phyloP scores from a whole-genome alignment of 2,888 invertebrate genomes.

The Plutella xylostella region DNA sequence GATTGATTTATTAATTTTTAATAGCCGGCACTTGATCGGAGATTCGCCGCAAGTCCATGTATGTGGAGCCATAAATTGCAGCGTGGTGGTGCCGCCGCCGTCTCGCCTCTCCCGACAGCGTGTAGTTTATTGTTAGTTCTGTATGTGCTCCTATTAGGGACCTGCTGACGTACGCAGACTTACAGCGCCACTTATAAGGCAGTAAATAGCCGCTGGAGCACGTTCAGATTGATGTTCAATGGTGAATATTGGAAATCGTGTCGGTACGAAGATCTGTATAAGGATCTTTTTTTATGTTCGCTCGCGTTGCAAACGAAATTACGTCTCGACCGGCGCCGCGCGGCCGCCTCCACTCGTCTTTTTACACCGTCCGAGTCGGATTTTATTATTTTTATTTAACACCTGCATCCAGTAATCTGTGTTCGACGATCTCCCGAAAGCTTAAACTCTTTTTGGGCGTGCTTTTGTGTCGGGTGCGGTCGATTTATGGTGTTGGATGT shows the following conservation, averaged over 20 bases:
- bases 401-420: slow-evolving; percentile 67
- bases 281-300: slow-evolving; percentile 30
- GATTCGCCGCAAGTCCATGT: not conserved
- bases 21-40: not conserved
- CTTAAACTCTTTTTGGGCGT: slow-evolving; percentile 63
- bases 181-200: slow-evolving; percentile 32
- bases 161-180: slow-evolving; percentile 19
- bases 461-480: slow-evolving; percentile 43
- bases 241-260: slow-evolving; percentile 28
- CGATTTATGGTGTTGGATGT: slow-evolving; percentile 55
- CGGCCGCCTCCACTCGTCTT: slow-evolving; percentile 56
- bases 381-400: slow-evolving; percentile 71
- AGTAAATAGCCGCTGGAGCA: slow-evolving; percentile 35
- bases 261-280: slow-evolving; percentile 3
- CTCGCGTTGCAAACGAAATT: slow-evolving; percentile 56
- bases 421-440: slow-evolving; percentile 65
- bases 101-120: not conserved
- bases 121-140: slow-evolving; percentile 17
- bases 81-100: not conserved
- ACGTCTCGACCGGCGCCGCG: slow-evolving; percentile 59
- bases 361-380: slow-evolving; percentile 50
- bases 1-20: slow-evolving; percentile 1
- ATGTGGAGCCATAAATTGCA: not conserved
- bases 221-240: slow-evolving; percentile 38
- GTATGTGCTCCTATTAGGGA: slow-evolving; percentile 28